phyloP scores from a whole-genome alignment of 2,113 vertebrate species.

The Ptychochromis oligacanthus region DNA sequence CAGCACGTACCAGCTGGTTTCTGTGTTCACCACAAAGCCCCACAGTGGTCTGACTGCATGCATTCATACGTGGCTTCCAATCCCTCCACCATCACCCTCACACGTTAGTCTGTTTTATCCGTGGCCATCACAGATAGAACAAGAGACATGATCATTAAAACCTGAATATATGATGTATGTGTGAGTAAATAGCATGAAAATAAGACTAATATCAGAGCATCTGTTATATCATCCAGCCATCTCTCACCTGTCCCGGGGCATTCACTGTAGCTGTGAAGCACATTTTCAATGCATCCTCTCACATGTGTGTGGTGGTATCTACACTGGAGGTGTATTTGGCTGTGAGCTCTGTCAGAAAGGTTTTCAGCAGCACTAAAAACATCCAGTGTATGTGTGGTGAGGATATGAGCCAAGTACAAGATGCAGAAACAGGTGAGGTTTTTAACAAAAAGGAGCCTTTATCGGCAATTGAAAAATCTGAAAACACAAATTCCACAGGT shows the following conservation, averaged over 20 bases:
- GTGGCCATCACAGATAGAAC: neutral
- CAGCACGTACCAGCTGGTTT: constrained; percentile 17
- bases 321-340: neutral
- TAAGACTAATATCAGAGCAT: neutral
- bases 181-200: neutral
- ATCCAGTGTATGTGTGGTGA: neutral
- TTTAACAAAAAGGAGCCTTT: too few relatives aligned
- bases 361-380: too few relatives aligned
- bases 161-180: neutral
- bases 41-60: neutral
- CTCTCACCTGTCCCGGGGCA: neutral
- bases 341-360: neutral
- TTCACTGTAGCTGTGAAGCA: too few relatives aligned
- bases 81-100: neutral
- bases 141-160: neutral
- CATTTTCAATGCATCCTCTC: neutral
- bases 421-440: too few relatives aligned
- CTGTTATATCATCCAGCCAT: neutral
- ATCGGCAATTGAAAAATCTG: neutral
- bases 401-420: neutral
- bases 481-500: too few relatives aligned
- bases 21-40: constrained; percentile 9
- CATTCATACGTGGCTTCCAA: neutral
- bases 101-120: neutral
- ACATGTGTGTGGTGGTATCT: neutral